Evolutionary conservation across 2,888 invertebrate species (phyloP), one percentile per base, ranked within the genome.

Genomic region (Eupithecia vulgata): DNA sequence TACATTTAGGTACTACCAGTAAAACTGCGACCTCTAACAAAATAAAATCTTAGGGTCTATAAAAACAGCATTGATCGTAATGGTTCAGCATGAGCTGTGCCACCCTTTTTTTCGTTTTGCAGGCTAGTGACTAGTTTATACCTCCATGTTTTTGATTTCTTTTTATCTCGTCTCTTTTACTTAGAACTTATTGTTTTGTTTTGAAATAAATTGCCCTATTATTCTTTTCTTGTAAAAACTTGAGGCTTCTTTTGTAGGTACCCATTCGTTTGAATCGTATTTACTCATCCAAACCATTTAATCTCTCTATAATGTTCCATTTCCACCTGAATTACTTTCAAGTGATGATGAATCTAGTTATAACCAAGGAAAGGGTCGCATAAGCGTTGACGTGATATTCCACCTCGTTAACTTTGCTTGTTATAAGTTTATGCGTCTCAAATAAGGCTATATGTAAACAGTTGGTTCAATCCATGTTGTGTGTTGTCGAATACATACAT

Each of bases 321-420:
- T 74, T 74, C 57, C 25, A 71, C 66, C 45, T 65, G 61, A 68
- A 30, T 68, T 59, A 57, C 25, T 66, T 6, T n/a, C 48, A 67
- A 66, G 75, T 62, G 59, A 37, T 74, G 74, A 77, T 71, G 71
- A 78, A 78, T 77, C 73, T 68, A 69, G 78, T 79, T 75, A 79
- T 74, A 76, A 76, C 70, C 75, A 73, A 78, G 77, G 75, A 74
- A 77, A 75, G 77, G 74, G 73, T 74, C 77, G 73, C 78, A 79
- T 82, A 71, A 75, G 78, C 79, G 84, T 80, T 87, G 87, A 86
- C 85, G 84, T 84, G 85, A 83, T 82, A 86, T 85, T 88, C 85
- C 85, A 86, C 86, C 86, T 89, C 89, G 90, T 91, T 89, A 91
- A 92, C 91, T 92, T 90, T 87, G 88, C 93, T 91, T 90, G 90